These are phyloP conservation scores for Pterois miles DNA, from an alignment of 2,797 vertebrate genomes.

Conservation along the genomic window DNA sequence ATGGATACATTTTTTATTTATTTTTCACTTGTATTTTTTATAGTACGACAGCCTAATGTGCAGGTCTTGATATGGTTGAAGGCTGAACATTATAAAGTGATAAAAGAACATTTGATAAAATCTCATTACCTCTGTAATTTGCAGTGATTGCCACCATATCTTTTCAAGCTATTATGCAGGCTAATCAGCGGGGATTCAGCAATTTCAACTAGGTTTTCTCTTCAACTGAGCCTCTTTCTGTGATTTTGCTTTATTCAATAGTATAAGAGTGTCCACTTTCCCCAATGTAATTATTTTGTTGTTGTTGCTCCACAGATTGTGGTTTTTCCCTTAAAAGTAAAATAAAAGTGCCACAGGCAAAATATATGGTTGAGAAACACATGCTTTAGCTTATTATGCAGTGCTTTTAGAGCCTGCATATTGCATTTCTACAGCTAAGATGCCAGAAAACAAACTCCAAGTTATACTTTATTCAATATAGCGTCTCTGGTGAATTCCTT, in stretches of 20 bases:
- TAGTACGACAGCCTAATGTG: background rate
- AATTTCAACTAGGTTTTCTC: background rate
- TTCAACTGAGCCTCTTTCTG: background rate
- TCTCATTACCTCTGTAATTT: slow-evolving; percentile 28
- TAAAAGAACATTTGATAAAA: slow-evolving; percentile 1
- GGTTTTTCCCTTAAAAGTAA: slow-evolving; percentile 11
- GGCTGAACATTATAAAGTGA: background rate
- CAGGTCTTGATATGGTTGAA: background rate
- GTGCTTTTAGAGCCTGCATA: slow-evolving; percentile 41
- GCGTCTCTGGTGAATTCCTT: slow-evolving; percentile 36
- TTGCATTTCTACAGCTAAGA: slow-evolving; percentile 52
- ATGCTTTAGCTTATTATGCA: slow-evolving; percentile 51
- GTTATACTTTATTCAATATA: slow-evolving; percentile 43
- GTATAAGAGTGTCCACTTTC: slow-evolving; percentile 21
- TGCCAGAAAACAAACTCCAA: slow-evolving; percentile 48
- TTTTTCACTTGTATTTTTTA: background rate
- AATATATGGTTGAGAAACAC: slow-evolving; percentile 34
- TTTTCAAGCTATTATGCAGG: slow-evolving; percentile 5
- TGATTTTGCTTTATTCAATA: slow-evolving; percentile 30
- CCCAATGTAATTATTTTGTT: slow-evolving; percentile 50
- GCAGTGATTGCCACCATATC: slow-evolving; percentile 12
- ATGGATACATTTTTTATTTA: no score
- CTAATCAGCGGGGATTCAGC: slow-evolving; percentile 30
- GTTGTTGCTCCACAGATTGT: slow-evolving; percentile 20
- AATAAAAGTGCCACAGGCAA: slow-evolving; percentile 19